phyloP scores from a whole-genome alignment of 2,113 vertebrate genomes.

The Vombatus ursinus region DNA sequence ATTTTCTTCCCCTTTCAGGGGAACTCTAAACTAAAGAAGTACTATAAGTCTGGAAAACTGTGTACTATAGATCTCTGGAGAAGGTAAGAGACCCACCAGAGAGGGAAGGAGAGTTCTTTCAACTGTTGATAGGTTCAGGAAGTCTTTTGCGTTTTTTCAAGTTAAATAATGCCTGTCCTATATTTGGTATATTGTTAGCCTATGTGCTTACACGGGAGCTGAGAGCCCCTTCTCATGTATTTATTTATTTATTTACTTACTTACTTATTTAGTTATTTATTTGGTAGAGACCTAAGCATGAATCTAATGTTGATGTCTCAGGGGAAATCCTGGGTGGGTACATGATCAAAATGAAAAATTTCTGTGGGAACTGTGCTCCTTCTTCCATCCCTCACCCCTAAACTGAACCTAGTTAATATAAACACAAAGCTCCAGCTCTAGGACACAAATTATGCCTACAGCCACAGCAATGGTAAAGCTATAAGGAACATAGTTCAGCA shows the following conservation, averaged over 20 bases:
- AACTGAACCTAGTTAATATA: background rate
- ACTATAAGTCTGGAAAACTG: no score
- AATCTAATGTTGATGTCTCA: background rate
- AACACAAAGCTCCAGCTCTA: background rate
- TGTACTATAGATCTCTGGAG: no score
- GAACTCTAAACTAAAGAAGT: no score
- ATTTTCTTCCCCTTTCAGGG: no score
- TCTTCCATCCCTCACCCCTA: background rate
- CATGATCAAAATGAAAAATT: background rate
- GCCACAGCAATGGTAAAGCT: constrained; percentile 5
- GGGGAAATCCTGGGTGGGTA: background rate
- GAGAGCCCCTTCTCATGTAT: background rate
- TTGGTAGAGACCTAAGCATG: background rate
- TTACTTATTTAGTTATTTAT: background rate
- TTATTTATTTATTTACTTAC: no score
- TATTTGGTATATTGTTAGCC: background rate
- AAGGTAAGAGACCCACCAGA: no score
- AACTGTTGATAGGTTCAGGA: background rate
- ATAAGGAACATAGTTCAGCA: background rate
- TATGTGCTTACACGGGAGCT: background rate
- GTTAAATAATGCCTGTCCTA: background rate
- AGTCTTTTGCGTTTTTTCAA: background rate
- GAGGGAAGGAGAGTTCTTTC: background rate
- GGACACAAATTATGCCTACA: background rate
- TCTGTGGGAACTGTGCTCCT: background rate